phyloP scores from a whole-genome alignment of 2,113 vertebrate genomes.

The Zootoca vivipara region DNA sequence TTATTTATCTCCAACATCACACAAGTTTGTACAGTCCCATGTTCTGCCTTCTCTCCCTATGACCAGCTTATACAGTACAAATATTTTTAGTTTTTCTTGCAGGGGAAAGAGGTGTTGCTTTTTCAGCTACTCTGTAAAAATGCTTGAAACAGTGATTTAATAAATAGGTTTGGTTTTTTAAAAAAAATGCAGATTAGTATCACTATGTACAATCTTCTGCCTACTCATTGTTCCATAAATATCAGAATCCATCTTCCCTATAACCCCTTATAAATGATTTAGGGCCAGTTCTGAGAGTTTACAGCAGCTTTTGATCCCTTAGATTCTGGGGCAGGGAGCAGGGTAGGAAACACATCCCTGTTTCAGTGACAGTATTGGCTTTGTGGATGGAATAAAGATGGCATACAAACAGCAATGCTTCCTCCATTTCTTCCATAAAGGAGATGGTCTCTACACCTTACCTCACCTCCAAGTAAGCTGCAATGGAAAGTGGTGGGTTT shows the following conservation, averaged over 20 bases:
- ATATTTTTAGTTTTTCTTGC: background rate
- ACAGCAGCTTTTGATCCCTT: background rate
- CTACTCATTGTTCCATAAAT: background rate
- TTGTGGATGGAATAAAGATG: background rate
- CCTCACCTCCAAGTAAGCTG: background rate
- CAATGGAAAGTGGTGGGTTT: background rate
- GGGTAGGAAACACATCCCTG: background rate
- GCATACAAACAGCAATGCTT: background rate
- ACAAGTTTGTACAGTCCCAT: background rate
- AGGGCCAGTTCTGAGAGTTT: background rate
- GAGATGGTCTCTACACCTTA: background rate
- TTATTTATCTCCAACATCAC: background rate
- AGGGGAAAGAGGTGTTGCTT: background rate
- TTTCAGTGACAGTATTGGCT: background rate
- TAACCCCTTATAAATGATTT: background rate
- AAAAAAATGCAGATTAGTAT: background rate
- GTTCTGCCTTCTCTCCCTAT: background rate
- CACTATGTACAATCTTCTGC: background rate
- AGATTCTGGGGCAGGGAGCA: no score
- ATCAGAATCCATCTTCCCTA: background rate
- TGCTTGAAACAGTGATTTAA: background rate
- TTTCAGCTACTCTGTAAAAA: background rate
- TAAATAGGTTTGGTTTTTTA: slow-evolving; percentile 1
- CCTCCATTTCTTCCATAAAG: background rate
- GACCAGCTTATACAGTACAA: background rate